A percentile compares a stretch with the other conserved stretches of the same genome.
Evolutionary conservation across 30 jellyfish, hydroid and myxozoan genomes (phyloP).

Genomic region (Hydra vulgaris): DNA sequence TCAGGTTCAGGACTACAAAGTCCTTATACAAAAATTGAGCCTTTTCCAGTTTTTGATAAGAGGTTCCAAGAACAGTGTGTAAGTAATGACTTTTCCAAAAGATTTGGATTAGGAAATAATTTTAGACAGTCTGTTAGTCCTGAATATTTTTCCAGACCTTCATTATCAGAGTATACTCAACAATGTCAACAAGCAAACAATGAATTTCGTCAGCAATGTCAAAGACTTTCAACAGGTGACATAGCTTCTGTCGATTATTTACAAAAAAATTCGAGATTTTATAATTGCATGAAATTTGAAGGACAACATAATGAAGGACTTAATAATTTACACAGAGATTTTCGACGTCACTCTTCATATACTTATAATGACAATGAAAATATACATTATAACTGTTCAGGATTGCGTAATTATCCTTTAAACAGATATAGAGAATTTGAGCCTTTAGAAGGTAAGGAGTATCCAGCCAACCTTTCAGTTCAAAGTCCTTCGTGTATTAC

Average conservation of each 20-base stretch:
- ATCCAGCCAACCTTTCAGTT: slow-evolving; percentile 6
- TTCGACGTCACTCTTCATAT: neutral
- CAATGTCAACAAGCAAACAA: slow-evolving; percentile 35
- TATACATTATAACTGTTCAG: neutral
- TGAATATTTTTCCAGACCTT: slow-evolving; percentile 8
- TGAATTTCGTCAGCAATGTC: slow-evolving; percentile 30
- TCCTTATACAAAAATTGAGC: slow-evolving; percentile 18
- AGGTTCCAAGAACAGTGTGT: neutral
- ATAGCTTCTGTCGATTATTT: slow-evolving; percentile 14
- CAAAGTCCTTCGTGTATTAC: slow-evolving; percentile 5
- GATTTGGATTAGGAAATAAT: neutral
- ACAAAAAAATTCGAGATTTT: slow-evolving; percentile 1
- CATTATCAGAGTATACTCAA: slow-evolving; percentile 34
- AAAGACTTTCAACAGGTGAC: slow-evolving; percentile 30
- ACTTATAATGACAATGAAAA: neutral
- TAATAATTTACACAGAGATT: neutral
- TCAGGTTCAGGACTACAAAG: slow-evolving; percentile 27
- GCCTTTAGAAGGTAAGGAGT: slow-evolving; percentile 22
- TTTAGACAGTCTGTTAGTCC: neutral
- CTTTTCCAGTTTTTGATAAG: slow-evolving; percentile 7
- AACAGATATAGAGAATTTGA: slow-evolving; percentile 8
- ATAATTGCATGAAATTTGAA: neutral
- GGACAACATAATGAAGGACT: neutral
- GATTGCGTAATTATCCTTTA: neutral
- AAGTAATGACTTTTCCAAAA: slow-evolving; percentile 2